Base-by-base conservation (phyloP, 2,797 vertebrate species). In the Sandelia bainsii region DNA sequence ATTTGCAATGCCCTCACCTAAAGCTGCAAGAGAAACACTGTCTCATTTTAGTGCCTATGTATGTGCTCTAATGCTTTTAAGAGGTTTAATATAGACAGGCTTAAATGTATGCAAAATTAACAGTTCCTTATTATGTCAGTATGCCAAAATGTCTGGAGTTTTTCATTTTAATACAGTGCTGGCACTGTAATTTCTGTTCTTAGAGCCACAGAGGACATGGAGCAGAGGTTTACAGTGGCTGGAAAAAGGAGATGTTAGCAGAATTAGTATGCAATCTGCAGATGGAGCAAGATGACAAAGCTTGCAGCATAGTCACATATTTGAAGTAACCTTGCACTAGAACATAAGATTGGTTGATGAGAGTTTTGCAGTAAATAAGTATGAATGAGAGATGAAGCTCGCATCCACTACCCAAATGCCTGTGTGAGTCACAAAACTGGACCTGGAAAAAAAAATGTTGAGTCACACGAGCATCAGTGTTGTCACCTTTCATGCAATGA, bases 1-100 rank as follows among this genome's bases (percentile, higher is more conserved):
- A 85, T 52, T 54, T 12, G 14, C n/a, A 2, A 78, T 69, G 89
- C 75, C 71, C 75, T 86, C 64, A 85, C 62, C 76, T 74, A 53
- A 5, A 69, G 63, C 75, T 74, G 60, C 75, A 77, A 76, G 71
- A 85, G 62, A 83, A 88, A 79, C 79, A 69, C 69, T 79, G 78
- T 82, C 60, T 85, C 60, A 62, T 70, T 86, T 79, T 57, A 70
- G 29, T 46, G 72, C 29, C 56, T 59, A 52, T 79, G 64, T 81
- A 68, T 81, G 69, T 22, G 45, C 37, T 81, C 75, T 72, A 75
- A 60, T 71, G 45, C 22, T 17, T 16, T 42, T 10, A 17, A 23
- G 10, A 76, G 48, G 80, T 86, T 71, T 71, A 68, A 62, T 46
- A 79, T 45, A 75, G 61, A 81, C 59, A 67, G n/a, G 20, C 42